Evolutionary conservation across 2,113 vertebrate genomes (phyloP), one percentile per base, ranked within the genome.

Genomic region (Micromys minutus): DNA sequence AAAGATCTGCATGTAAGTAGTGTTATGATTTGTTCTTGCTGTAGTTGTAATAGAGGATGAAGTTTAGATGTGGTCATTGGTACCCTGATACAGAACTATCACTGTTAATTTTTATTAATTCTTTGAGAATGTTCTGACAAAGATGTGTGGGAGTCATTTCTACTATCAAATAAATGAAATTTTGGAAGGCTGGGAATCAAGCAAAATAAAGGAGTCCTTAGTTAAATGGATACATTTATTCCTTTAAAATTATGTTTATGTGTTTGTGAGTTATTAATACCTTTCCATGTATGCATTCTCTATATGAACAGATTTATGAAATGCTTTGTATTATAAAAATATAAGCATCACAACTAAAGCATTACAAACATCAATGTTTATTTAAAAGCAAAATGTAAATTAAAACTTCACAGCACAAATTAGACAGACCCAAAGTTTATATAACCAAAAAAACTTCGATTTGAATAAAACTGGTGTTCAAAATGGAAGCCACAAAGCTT

Each of bases 321-420:
- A 84, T 42, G 5, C 63, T 74, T 92, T 12, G 72, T 71, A 90
- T 57, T 75, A 61, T 69, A 42, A 92, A 92, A 80, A 79, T 47
- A 13, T 50, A 93, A 87, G 2, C 19, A 65, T 85, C 7, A 88
- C 57, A 63, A 83, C 26, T 19, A 84, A 84, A 34, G 7, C 7
- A 83, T 83, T 83, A 47, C 13, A 61, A 71, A 90, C 6, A 67
- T 65, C 65, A 96, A 94, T 89, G 61, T 77, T 91, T 61, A 87
- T 34, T 84, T 87, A 84, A 67, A 81, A 81, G 22, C 26, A 1
- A 39, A 79, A 81, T 81, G n/a, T 59, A 59, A 81, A 81, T 29
- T 26, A 39, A 81, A 36, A 21, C 47, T 15, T 83, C 80, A 83
- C 80, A 17, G 9, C 1, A n/a, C 42, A 61, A 61, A 61, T 4